These are phyloP conservation scores for Lindbergichthys nudifrons DNA, from an alignment of 2,797 vertebrate genomes.

Conservation along the genomic window DNA sequence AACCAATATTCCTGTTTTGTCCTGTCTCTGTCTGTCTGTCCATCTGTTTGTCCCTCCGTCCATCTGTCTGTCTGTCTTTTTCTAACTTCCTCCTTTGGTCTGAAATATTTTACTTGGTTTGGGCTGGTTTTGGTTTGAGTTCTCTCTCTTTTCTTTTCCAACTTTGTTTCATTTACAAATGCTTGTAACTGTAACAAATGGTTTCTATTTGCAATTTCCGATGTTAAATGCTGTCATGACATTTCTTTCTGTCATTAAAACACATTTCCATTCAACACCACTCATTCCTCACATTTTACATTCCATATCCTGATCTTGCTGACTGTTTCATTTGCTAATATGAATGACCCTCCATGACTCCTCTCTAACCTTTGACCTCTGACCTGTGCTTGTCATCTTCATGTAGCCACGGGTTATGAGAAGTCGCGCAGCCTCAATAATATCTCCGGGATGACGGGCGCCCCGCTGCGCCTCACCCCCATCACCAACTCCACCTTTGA, in stretches of 20 bases:
- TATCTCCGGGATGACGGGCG: conserved; percentile 92
- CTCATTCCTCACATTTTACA: conserved; percentile 5
- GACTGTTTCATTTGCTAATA: conserved; percentile 31
- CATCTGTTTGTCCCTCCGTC: conserved; percentile 66
- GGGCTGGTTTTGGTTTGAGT: conserved; percentile 60
- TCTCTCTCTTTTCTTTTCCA: conserved; percentile 32
- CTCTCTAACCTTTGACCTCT: conserved; percentile 37
- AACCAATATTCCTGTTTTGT: conserved; percentile 87
- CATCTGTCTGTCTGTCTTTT: conserved; percentile 62
- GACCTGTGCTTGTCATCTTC: conserved; percentile 47
- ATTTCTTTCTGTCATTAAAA: conserved; percentile 42
- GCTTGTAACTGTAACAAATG: conserved; percentile 74
- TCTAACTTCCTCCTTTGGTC: conserved; percentile 71
- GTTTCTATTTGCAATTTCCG: conserved; percentile 65
- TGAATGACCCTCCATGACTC: conserved; percentile 38
- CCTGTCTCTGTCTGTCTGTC: conserved; percentile 82
- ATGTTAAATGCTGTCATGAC: conserved; percentile 67
- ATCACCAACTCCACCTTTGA: conserved; percentile 89
- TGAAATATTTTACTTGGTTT: conserved; percentile 61
- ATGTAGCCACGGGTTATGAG: conserved; percentile 90
- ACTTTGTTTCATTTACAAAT: conserved; percentile 69
- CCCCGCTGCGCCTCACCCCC: conserved; percentile 89
- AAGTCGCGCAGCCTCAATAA: conserved; percentile 96
- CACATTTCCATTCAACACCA: conserved; percentile 24
- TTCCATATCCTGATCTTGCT: conserved; percentile 8